These are phyloP conservation scores for Sciurus vulgaris DNA, from an alignment of 2,797 vertebrate species.

Conservation along the genomic window DNA sequence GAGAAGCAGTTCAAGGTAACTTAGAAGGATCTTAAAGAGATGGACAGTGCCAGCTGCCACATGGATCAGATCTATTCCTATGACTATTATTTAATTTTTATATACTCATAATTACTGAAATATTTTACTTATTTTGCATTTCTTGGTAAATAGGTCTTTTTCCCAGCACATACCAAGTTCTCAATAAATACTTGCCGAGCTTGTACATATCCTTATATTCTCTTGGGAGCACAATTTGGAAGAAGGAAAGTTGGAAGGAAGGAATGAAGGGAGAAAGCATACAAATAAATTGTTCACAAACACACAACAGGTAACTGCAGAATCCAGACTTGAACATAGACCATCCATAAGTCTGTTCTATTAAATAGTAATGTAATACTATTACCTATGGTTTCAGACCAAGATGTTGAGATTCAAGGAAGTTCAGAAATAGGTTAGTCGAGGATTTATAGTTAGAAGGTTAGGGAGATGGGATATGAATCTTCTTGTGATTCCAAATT, in stretches of 20 bases:
- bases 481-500: slow-evolving; percentile 5
- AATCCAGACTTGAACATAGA: not conserved
- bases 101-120: not conserved
- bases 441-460: not conserved
- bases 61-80: not conserved
- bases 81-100: not conserved
- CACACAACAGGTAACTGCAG: not conserved
- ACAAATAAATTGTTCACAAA: not conserved
- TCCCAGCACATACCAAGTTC: not conserved
- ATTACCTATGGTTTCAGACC: not conserved
- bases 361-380: not conserved
- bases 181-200: not conserved
- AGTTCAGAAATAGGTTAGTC: not conserved
- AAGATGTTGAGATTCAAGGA: slow-evolving; percentile 3
- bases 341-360: not conserved
- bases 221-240: not conserved
- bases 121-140: slow-evolving; percentile 15
- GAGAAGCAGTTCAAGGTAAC: not conserved
- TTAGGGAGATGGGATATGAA: not conserved
- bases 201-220: not conserved
- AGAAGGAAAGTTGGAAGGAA: not conserved
- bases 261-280: not conserved
- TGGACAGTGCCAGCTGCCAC: not conserved
- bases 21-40: not conserved
- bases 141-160: not conserved